Evolutionary conservation across 1,140 invertebrate species (phyloP), one percentile per base, ranked within the genome.

Genomic region (Eriocheir sinensis): DNA sequence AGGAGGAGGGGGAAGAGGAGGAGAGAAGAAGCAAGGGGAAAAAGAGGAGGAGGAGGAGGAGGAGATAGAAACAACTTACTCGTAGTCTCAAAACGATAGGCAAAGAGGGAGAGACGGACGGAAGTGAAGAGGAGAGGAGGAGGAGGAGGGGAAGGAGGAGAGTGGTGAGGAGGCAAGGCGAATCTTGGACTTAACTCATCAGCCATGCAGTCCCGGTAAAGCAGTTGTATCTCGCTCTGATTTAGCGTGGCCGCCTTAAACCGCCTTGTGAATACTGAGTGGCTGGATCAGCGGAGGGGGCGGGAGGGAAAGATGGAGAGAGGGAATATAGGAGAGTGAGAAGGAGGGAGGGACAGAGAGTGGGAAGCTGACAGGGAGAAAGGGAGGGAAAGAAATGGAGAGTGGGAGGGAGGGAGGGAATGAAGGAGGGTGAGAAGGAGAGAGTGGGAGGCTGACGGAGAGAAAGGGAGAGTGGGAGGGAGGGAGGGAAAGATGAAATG

Each of bases 181-280:
- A 27, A 72, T 21, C 21, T n/a, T 21, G 60, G 27, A 72, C 12
- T 72, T 72, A 72, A 72, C 21, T 72, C 60, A 72, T 72, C 60
- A 72, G 12, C 21, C 60, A 72, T 72, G 60, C 60, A 72, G 27
- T 21, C 21, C 21, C 27, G n/a, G 60, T 72, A 72, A 72, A n/a
- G 60, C 21, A 72, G 60, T 72, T 72, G 60, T 72, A 72, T 72
- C 60, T 72, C 60, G 60, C 60, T 72, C 60, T 72, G 60, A 72
- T 72, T 72, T 72, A 72, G 60, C 60, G 27, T 72, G 4, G 60
- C 60, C 60, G 60, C 12, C 60, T 72, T 72, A 72, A 72, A 72
- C 60, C 60, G 27, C 27, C 60, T 72, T n/a, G 60, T 72, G 60
- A 72, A 72, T 72, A 72, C 60, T 72, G 60, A 72, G 60, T 72